A percentile compares a stretch with the other conserved stretches of the same genome.
phyloP scores from a whole-genome alignment of 1,140 invertebrate genomes.

The Stenopsyche tienmushanensis region DNA sequence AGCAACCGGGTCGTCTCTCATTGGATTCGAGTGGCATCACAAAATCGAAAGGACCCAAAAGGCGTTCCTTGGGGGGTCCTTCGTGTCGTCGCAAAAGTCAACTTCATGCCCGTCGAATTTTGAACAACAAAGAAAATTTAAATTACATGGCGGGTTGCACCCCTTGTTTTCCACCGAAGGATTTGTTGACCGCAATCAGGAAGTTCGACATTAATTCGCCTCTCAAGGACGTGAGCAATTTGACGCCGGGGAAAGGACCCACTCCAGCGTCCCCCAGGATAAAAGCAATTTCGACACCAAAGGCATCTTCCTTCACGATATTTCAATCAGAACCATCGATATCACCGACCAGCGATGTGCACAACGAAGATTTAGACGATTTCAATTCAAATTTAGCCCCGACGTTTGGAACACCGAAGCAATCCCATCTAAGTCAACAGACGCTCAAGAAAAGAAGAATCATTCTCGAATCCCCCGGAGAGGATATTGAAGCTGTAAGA shows the following conservation, averaged over 20 bases:
- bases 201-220: constrained; percentile 32
- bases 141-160: constrained; percentile 33
- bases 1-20: constrained; percentile 27
- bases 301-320: background rate
- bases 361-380: background rate
- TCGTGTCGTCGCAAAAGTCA: constrained; percentile 9
- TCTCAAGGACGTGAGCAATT: constrained; percentile 39
- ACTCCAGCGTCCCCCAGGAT: constrained; percentile 23
- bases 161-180: constrained; percentile 30
- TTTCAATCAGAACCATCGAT: background rate
- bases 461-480: background rate
- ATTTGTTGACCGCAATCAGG: constrained; percentile 25
- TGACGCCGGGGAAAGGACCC: constrained; percentile 30
- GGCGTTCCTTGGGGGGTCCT: constrained; percentile 29
- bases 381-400: background rate
- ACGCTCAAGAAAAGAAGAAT: constrained; percentile 8
- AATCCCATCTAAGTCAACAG: background rate
- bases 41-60: constrained; percentile 17
- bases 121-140: constrained; percentile 35
- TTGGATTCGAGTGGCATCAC: constrained; percentile 25
- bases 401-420: constrained; percentile 1
- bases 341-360: background rate
- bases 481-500: background rate
- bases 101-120: constrained; percentile 16
- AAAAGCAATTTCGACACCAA: constrained; percentile 8